Base-by-base conservation (phyloP, 2,113 vertebrate genomes). In the Chaenogobius annularis region DNA sequence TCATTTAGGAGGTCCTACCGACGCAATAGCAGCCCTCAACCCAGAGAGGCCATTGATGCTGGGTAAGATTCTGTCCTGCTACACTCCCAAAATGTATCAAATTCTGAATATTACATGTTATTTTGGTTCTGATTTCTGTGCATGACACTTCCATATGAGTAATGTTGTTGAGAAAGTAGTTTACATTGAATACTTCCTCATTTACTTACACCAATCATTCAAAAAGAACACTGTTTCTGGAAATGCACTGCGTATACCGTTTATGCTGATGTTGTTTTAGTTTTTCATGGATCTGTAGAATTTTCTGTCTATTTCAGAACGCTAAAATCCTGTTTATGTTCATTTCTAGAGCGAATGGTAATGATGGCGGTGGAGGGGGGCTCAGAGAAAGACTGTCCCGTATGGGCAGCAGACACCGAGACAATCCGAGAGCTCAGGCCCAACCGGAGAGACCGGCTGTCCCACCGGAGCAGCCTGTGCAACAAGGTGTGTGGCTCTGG, bases 351-450 rank as follows among this genome's bases (percentile, higher is more conserved):
- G 61, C 91, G 37, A 89, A 81, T n/a, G 85, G 62, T 22, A 89
- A 93, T 4, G 93, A 94, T 67, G 73, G 78, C 7, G 70, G 79
- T 0, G 37, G 77, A 0, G 85, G 90, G 40, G 91, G 90, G 79
- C 80, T 93, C 65, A 88, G 88, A 52, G 86, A 88, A 2, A 88
- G 84, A 46, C 75, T 93, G 56, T 93, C 93, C 1, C 90, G 92
- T 13, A 78, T 93, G 56, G 73, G 91, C 40, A 83, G 86, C 86
- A 85, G 89, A 46, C 75, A 89, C 50, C 87, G 91, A 54, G 90
- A 92, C 22, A 72, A 83, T 1, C 85, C 81, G 2, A 88, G 91
- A 78, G 83, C 74, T 48, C 83, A 73, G 0, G 67, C 71, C 72
- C 85, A 82, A 35, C 80, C 64, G 0, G 84, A 89, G 15, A 82